Percentiles rank a stretch among this genome's conserved stretches.
Conservation (phyloP, 2,113 vertebrate genomes). For the Paracanthobrama guichenoti region DNA sequence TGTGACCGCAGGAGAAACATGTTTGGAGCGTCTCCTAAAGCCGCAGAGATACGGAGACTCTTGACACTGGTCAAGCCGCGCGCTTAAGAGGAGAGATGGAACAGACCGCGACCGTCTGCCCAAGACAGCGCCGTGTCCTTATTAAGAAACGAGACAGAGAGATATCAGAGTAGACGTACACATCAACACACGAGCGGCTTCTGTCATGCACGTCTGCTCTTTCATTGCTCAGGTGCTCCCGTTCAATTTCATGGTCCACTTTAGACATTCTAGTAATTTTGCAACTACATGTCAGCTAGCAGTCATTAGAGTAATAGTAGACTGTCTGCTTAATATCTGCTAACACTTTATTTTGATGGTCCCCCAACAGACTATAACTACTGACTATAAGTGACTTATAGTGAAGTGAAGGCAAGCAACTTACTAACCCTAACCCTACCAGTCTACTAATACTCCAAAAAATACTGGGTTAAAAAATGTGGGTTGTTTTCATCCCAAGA, state of each 20-base stretch:
- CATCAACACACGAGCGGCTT: background rate
- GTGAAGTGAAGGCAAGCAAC: too few species aligned
- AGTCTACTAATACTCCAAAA: too few species aligned
- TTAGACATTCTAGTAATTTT: too few species aligned
- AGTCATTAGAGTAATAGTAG: too few species aligned
- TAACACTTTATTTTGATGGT: too few species aligned
- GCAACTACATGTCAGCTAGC: too few species aligned
- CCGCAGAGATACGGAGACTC: slow-evolving; percentile 14
- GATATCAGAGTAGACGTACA: slow-evolving; percentile 3
- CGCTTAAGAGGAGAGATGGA: background rate
- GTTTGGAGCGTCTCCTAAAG: slow-evolving; percentile 5
- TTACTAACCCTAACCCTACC: too few species aligned
- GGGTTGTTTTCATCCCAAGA: too few species aligned
- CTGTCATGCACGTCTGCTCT: background rate
- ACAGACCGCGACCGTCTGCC: background rate
- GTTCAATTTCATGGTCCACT: background rate
- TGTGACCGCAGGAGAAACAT: slow-evolving; percentile 1
- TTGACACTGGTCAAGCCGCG: background rate
- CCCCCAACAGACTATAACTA: too few species aligned
- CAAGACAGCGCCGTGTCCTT: background rate
- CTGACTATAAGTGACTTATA: too few species aligned
- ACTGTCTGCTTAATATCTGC: too few species aligned
- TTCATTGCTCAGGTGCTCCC: background rate
- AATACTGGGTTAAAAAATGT: too few species aligned
- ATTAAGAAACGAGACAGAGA: slow-evolving; percentile 21